These are phyloP conservation scores for Myripristis jacobus DNA, from an alignment of 2,797 vertebrate genomes.

Conservation along the genomic window DNA sequence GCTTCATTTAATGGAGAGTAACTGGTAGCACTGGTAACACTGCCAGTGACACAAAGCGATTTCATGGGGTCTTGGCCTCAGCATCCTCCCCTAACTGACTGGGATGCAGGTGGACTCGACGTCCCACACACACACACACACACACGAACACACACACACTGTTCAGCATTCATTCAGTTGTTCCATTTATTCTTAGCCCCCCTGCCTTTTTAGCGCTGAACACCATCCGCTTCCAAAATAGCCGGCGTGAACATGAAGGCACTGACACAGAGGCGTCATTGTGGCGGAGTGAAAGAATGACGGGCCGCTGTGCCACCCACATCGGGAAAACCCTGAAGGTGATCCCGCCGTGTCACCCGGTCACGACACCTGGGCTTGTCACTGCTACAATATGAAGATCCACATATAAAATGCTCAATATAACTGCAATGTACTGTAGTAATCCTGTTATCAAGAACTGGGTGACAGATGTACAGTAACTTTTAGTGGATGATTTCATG, in stretches of 20 bases:
- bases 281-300: slow-evolving; percentile 66
- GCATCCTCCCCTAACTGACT: slow-evolving; percentile 72
- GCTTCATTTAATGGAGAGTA: too few relatives aligned
- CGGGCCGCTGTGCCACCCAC: slow-evolving; percentile 62
- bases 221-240: slow-evolving; percentile 60
- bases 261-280: slow-evolving; percentile 69
- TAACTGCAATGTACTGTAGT: not conserved
- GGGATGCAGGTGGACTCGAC: slow-evolving; percentile 55
- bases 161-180: slow-evolving; percentile 51
- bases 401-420: not conserved
- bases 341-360: slow-evolving; percentile 53
- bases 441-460: not conserved
- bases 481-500: too few relatives aligned
- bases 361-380: slow-evolving; percentile 30
- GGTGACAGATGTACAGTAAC: not conserved
- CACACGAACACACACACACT: slow-evolving; percentile 62
- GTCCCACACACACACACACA: slow-evolving; percentile 36
- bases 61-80: slow-evolving; percentile 71
- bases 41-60: slow-evolving; percentile 74
- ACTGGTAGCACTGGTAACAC: too few relatives aligned
- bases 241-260: slow-evolving; percentile 63
- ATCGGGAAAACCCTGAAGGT: slow-evolving; percentile 43
- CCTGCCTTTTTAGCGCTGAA: slow-evolving; percentile 50
- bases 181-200: slow-evolving; percentile 64
- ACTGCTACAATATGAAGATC: slow-evolving; percentile 6